Evolutionary conservation across 2,888 invertebrate species (phyloP).

Genomic region (Sminthurinus aureus): DNA sequence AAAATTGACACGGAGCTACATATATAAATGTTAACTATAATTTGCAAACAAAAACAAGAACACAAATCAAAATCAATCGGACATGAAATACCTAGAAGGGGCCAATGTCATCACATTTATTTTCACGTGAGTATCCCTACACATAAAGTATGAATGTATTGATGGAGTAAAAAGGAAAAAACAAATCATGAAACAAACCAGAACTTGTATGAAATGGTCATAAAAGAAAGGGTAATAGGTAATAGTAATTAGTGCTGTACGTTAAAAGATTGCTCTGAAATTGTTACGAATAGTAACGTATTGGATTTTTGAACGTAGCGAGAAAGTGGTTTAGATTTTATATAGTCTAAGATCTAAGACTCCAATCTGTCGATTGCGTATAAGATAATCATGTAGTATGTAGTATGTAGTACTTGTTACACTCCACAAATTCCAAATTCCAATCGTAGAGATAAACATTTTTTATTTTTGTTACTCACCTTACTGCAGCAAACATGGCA

Average conservation of each 20-base stretch:
- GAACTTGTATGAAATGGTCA: not conserved
- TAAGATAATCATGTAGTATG: no score
- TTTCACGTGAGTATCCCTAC: conserved; percentile 10
- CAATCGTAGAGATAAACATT: not conserved
- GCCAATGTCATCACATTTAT: conserved; percentile 19
- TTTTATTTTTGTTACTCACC: conserved; percentile 43
- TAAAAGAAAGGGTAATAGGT: conserved; percentile 3
- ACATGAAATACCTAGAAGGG: conserved; percentile 17
- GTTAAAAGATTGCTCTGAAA: no score
- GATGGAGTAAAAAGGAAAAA: not conserved
- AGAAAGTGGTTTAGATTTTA: no score
- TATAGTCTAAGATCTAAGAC: no score
- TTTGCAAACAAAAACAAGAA: not conserved
- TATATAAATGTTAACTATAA: not conserved
- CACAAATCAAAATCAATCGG: not conserved
- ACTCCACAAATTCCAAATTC: not conserved
- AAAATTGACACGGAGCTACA: not conserved
- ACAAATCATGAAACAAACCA: not conserved
- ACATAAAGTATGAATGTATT: not conserved
- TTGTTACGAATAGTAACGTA: no score
- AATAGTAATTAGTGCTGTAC: no score
- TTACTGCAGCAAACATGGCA: conserved; percentile 59
- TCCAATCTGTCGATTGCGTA: no score
- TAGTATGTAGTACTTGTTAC: no score
- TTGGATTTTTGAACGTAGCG: no score